Base-by-base conservation (phyloP, 1,140 invertebrate species). In the Drosophila lacteicornis region DNA sequence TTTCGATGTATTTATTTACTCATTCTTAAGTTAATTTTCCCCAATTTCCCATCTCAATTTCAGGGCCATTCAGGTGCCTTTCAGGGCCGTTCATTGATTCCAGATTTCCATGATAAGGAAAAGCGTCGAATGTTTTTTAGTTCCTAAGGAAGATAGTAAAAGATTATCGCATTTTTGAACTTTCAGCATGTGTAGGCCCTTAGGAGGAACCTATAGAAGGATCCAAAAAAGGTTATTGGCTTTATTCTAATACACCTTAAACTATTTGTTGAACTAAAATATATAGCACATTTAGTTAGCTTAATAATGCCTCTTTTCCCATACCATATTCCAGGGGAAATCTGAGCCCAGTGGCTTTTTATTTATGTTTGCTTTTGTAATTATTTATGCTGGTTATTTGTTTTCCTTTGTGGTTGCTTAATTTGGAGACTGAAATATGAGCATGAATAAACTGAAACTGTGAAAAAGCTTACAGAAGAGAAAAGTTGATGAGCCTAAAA, bases 71-170 rank as follows among this genome's bases (percentile, higher is more conserved):
- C 3, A 8, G 6, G 30, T 5, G 19, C 1, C 8, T 15, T 55
- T 53, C 33, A 62, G 3, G 6, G 30, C 27, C 43, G 62, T 66
- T 66, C 62, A 66, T 62, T 66, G 62, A 66, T 66, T 66, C 62
- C 62, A 61, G 56, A 66, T 66, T 27, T 61, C 2, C 1, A 1
- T 60, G 61, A 65, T 65, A 60, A 13, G 56, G 38, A 7, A 61
- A 19, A 43, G 51, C 13, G 13, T 45, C 19, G 38, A 66, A 61
- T 45, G 57, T 25, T 45, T 46, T 27, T 45, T 59, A 22, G 62
- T 66, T 66, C 25, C 62, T 30, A 66, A 17, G 62, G 38, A 22
- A 61, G 61, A 63, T 63, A 66, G n/a, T 66, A 19, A 9, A 36
- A 6, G 38, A 12, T 33, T 59, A 22, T 38, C 25, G 60, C 9